Conservation (phyloP, 2,113 vertebrate genomes). For the Phyllostomus discolor region DNA sequence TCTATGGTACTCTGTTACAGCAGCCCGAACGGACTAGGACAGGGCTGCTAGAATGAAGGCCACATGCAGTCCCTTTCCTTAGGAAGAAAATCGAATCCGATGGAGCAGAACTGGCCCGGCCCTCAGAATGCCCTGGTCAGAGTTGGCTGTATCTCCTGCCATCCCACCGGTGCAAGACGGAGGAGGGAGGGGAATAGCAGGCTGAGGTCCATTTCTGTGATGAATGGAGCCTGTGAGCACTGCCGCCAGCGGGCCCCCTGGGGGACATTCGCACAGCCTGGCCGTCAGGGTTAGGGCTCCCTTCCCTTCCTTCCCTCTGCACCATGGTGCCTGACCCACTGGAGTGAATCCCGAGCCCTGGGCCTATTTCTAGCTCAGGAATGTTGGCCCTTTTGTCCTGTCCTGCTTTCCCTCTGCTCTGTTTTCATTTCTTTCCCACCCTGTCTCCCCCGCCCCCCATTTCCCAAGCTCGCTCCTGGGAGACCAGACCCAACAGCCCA, state of each 20-base stretch:
- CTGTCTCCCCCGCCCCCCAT: background rate
- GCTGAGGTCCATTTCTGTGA: background rate
- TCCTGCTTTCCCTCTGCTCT: background rate
- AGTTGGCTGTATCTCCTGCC: background rate
- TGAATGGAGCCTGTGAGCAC: background rate
- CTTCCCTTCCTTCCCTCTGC: background rate
- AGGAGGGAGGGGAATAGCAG: background rate
- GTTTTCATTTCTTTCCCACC: conserved; percentile 36
- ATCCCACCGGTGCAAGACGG: background rate
- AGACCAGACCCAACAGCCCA: conserved; percentile 22
- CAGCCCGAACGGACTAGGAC: background rate
- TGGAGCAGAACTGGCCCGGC: background rate
- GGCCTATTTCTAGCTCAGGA: conserved; percentile 15
- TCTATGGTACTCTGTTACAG: background rate
- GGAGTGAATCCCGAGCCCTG: background rate
- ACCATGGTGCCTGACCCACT: background rate
- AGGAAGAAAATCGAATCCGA: background rate
- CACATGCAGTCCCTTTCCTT: background rate
- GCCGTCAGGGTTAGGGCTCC: background rate
- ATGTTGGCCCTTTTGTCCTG: background rate
- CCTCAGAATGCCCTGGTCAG: background rate
- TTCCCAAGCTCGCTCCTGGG: conserved; percentile 38
- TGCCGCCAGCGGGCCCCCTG: background rate
- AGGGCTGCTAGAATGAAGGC: background rate
- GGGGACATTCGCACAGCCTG: background rate